A percentile compares a stretch with the other conserved stretches of the same genome.
Evolutionary conservation across 2,113 vertebrate genomes (phyloP).

Genomic region (Aegithalos caudatus): DNA sequence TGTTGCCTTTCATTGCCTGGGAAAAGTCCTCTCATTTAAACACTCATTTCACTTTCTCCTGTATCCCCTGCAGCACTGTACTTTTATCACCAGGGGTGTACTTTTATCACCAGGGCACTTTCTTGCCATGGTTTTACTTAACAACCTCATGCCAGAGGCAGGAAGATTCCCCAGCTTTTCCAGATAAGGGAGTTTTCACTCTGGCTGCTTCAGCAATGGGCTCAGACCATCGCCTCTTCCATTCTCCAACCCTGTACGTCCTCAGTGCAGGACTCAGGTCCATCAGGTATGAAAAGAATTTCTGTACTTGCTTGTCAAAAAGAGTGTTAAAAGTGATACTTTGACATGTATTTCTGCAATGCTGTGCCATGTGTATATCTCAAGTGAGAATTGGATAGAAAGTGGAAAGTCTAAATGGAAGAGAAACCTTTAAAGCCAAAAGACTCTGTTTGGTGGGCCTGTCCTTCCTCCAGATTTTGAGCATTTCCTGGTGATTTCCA

Average conservation of each 20-base stretch:
- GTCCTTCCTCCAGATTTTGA: not conserved
- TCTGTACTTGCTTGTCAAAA: slow-evolving; percentile 10
- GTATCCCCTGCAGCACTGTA: slow-evolving; percentile 45
- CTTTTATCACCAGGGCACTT: slow-evolving; percentile 44
- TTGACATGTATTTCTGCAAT: not conserved
- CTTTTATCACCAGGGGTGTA: slow-evolving; percentile 50
- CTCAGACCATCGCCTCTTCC: slow-evolving; percentile 18
- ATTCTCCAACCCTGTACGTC: slow-evolving; percentile 59
- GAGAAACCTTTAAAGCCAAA: not conserved
- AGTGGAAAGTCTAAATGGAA: not conserved
- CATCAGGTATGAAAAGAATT: slow-evolving; percentile 68
- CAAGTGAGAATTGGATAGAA: not conserved
- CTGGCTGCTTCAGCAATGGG: slow-evolving; percentile 57
- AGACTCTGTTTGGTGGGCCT: not conserved
- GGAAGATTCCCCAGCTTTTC: slow-evolving; percentile 59
- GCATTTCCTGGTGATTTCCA: not conserved
- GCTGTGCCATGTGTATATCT: not conserved
- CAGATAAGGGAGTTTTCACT: slow-evolving; percentile 57
- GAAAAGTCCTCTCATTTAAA: not conserved
- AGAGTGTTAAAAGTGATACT: not conserved
- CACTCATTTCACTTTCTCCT: not conserved
- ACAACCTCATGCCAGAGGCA: slow-evolving; percentile 54
- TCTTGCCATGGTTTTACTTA: slow-evolving; percentile 61
- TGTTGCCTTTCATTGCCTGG: not conserved
- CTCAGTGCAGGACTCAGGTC: slow-evolving; percentile 60